These are phyloP conservation scores for Condylostylus longicornis DNA, from an alignment of 1,140 invertebrate species.

Conservation along the genomic window DNA sequence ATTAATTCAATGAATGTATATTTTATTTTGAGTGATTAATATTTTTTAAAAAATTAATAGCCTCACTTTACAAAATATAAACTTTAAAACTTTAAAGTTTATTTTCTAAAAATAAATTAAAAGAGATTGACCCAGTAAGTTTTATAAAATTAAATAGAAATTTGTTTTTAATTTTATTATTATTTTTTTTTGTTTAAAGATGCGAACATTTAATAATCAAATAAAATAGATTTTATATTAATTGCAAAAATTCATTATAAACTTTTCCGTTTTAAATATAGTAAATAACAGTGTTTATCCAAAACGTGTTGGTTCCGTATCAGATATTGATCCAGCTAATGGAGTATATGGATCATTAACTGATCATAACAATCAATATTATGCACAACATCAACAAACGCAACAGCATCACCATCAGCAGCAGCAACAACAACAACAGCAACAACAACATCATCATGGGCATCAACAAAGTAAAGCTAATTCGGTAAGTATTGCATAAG, in stretches of 20 bases:
- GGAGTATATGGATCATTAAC: conserved; percentile 70
- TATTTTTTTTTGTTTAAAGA: not conserved
- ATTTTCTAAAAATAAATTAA: too few species aligned
- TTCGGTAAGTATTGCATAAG: too few species aligned
- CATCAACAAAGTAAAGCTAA: conserved; percentile 21
- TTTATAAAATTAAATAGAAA: too few species aligned
- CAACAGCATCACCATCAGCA: conserved; percentile 13
- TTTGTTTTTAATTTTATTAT: too few species aligned
- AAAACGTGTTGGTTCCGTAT: conserved; percentile 76
- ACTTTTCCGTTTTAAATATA: conserved; percentile 9
- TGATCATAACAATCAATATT: conserved; percentile 24
- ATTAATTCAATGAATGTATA: too few species aligned
- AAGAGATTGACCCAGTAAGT: too few species aligned
- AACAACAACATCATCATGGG: conserved; percentile 21
- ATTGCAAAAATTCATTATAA: not conserved
- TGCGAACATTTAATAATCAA: not conserved
- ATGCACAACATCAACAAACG: conserved; percentile 7
- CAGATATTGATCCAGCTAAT: conserved; percentile 90
- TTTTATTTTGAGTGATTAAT: too few species aligned
- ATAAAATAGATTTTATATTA: not conserved
- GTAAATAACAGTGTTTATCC: conserved; percentile 32
- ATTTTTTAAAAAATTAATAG: too few species aligned
- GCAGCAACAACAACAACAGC: conserved; percentile 16
- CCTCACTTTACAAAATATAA: too few species aligned
- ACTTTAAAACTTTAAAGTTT: too few species aligned